These are phyloP conservation scores for Phortica variegata DNA, from an alignment of 1,140 invertebrate species.

Conservation along the genomic window DNA sequence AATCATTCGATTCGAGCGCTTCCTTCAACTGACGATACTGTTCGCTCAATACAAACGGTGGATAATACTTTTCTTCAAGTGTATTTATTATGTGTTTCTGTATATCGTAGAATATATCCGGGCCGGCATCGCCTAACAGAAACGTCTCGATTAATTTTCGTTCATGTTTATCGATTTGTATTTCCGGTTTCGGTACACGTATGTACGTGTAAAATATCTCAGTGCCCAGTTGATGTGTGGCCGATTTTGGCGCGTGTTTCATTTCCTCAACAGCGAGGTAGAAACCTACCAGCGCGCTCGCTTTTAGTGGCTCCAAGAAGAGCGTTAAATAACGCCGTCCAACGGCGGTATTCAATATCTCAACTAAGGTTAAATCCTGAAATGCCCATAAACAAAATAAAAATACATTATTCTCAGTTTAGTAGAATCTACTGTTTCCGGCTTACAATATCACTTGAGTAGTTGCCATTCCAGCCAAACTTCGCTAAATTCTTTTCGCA, in stretches of 20 bases:
- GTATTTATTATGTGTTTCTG: slow-evolving; percentile 77
- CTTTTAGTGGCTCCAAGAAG: slow-evolving; percentile 78
- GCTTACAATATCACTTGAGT: slow-evolving; percentile 60
- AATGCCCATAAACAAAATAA: background rate
- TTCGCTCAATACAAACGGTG: slow-evolving; percentile 82
- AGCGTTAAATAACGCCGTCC: slow-evolving; percentile 74
- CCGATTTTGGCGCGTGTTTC: slow-evolving; percentile 68
- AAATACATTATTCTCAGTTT: background rate
- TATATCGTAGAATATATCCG: slow-evolving; percentile 85
- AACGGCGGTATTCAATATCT: slow-evolving; percentile 69
- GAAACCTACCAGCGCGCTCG: slow-evolving; percentile 78
- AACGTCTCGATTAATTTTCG: slow-evolving; percentile 85
- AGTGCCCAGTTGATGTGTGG: slow-evolving; percentile 83
- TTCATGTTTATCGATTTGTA: slow-evolving; percentile 62
- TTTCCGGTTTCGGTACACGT: slow-evolving; percentile 72
- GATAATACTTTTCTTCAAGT: slow-evolving; percentile 85
- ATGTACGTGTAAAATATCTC: slow-evolving; percentile 90
- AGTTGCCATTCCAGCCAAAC: slow-evolving; percentile 77
- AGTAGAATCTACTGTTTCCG: background rate
- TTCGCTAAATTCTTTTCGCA: slow-evolving; percentile 78
- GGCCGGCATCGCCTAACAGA: slow-evolving; percentile 76
- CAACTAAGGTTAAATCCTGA: slow-evolving; percentile 64
- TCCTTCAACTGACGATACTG: slow-evolving; percentile 77
- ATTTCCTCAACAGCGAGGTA: slow-evolving; percentile 88
- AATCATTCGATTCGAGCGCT: slow-evolving; percentile 70